Conservation (phyloP, 1,140 invertebrate species). For the Acromyrmex echinatior region DNA sequence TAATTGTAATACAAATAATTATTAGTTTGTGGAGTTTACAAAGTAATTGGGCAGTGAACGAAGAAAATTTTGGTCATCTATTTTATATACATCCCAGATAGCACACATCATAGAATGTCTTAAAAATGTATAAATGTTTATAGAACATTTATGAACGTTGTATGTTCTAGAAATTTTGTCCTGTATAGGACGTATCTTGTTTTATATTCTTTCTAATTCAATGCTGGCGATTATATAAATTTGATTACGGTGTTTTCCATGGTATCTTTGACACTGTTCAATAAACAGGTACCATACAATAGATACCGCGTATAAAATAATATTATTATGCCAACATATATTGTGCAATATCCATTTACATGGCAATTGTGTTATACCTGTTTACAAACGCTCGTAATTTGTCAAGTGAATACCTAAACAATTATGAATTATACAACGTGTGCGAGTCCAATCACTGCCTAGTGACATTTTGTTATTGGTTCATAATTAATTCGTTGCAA, state of each 20-base stretch:
- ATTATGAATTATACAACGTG: conserved; percentile 60
- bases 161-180: no score
- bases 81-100: no score
- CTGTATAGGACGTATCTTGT: neutral
- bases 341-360: conserved; percentile 55
- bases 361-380: conserved; percentile 49
- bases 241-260: neutral
- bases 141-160: no score
- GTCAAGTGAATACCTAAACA: conserved; percentile 59
- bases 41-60: neutral
- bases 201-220: neutral
- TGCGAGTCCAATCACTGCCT: conserved; percentile 52
- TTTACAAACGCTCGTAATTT: conserved; percentile 59
- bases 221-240: neutral
- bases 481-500: conserved; percentile 56
- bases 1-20: neutral
- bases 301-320: conserved; percentile 35
- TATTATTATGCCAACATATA: conserved; percentile 37
- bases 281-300: conserved; percentile 14
- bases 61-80: neutral
- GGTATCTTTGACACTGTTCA: neutral
- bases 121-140: no score
- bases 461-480: conserved; percentile 59
- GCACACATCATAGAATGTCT: no score
- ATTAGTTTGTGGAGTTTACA: neutral